Conservation (phyloP, 2,797 vertebrate species). For the Heterohyrax brucei region DNA sequence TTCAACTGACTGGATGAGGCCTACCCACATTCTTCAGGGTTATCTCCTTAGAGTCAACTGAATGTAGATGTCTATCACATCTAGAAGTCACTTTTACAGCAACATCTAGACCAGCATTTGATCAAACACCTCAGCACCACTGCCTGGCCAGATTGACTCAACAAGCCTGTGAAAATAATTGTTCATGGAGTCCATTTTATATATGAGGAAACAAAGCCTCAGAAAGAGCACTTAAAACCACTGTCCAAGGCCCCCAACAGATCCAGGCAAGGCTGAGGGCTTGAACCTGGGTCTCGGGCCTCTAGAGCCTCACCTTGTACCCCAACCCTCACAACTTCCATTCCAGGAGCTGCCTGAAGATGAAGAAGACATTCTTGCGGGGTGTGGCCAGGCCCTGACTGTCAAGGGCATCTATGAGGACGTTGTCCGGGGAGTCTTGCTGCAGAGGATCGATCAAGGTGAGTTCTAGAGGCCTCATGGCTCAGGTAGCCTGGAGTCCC, state of each 20-base stretch:
- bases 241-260: no score
- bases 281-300: accelerated
- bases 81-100: neutral
- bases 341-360: slow-evolving; percentile 81
- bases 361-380: slow-evolving; percentile 68
- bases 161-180: neutral
- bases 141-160: neutral
- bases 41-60: neutral
- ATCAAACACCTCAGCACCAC: neutral
- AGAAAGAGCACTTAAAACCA: neutral
- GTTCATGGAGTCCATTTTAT: neutral
- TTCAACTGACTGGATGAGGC: neutral
- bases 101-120: neutral
- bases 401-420: slow-evolving; percentile 79
- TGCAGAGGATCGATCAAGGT: slow-evolving; percentile 73
- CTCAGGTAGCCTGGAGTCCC: neutral
- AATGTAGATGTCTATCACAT: neutral
- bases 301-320: neutral
- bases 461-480: neutral
- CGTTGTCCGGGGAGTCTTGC: slow-evolving; percentile 62
- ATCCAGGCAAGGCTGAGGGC: neutral
- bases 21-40: neutral
- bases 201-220: neutral
- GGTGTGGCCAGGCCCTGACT: slow-evolving; percentile 80
- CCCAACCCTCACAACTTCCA: accelerated